Evolutionary conservation across 2,797 vertebrate genomes (phyloP).

Genomic region (Echeneis naucrates): DNA sequence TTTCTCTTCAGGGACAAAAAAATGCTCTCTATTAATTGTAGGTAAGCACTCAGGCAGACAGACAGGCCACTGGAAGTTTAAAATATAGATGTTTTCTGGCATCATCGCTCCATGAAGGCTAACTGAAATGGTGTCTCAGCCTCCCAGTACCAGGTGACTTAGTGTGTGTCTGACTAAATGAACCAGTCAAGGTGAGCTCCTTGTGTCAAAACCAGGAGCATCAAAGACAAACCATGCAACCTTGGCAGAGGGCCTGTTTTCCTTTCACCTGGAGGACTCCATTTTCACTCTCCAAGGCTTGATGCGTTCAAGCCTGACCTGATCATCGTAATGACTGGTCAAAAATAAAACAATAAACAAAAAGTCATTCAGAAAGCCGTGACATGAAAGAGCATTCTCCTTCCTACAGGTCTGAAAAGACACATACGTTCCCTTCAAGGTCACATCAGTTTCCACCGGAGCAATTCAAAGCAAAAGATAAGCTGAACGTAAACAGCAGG

Average conservation of each 20-base stretch:
- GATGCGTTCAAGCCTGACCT: slow-evolving; percentile 69
- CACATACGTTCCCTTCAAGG: slow-evolving; percentile 63
- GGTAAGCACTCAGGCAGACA: slow-evolving; percentile 13
- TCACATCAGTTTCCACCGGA: slow-evolving; percentile 69
- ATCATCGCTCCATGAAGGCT: slow-evolving; percentile 67
- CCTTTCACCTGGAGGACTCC: slow-evolving; percentile 72
- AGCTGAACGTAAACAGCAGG: slow-evolving; percentile 67
- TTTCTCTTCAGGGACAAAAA: slow-evolving; percentile 6
- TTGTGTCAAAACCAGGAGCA: slow-evolving; percentile 65
- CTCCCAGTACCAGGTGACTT: slow-evolving; percentile 59
- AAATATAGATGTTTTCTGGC: slow-evolving; percentile 48
- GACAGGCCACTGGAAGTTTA: slow-evolving; percentile 38
- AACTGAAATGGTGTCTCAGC: slow-evolving; percentile 57
- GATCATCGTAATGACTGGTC: slow-evolving; percentile 71
- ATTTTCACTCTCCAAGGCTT: slow-evolving; percentile 64
- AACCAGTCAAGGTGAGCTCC: slow-evolving; percentile 78
- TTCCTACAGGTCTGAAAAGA: slow-evolving; percentile 66
- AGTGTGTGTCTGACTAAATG: slow-evolving; percentile 75
- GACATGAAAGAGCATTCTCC: slow-evolving; percentile 67
- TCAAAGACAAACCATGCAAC: slow-evolving; percentile 74
- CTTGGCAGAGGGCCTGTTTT: slow-evolving; percentile 69
- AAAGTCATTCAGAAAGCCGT: slow-evolving; percentile 62
- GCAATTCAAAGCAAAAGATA: slow-evolving; percentile 67
- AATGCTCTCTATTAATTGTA: slow-evolving; percentile 32
- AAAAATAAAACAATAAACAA: slow-evolving; percentile 40